phyloP scores from a whole-genome alignment of 1,140 invertebrate genomes.

The Aphaenogaster floridana region DNA sequence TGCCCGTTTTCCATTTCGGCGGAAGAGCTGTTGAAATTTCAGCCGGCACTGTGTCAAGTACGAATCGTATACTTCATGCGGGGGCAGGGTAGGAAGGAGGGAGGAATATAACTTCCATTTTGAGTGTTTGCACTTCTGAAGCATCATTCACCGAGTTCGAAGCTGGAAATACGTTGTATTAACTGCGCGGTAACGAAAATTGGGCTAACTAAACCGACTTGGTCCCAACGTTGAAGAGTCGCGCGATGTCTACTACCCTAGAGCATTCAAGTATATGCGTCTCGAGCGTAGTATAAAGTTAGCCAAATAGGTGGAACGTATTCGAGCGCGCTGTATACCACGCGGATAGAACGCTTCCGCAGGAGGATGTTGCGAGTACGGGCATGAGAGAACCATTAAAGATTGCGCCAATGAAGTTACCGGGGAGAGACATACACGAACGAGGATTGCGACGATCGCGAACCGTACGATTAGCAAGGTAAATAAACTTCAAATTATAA shows the following conservation, averaged over 20 bases:
- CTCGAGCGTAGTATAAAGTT: constrained; percentile 31
- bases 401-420: neutral
- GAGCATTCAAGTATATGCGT: constrained; percentile 40
- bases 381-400: constrained; percentile 19
- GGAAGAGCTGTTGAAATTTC: constrained; percentile 29
- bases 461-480: neutral
- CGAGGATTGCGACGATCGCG: too few species aligned
- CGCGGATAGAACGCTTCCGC: neutral
- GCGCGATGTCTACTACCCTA: constrained; percentile 37
- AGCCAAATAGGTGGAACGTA: constrained; percentile 48
- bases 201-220: constrained; percentile 59
- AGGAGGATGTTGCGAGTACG: neutral
- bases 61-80: constrained; percentile 47
- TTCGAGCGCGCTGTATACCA: constrained; percentile 5
- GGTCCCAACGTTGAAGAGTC: constrained; percentile 25
- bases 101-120: constrained; percentile 69
- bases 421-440: neutral
- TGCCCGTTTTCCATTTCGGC: constrained; percentile 9
- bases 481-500: too few species aligned
- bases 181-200: constrained; percentile 61
- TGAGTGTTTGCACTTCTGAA: constrained; percentile 69
- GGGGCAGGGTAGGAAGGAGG: neutral
- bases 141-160: constrained; percentile 59
- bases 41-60: constrained; percentile 37
- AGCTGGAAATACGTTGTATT: constrained; percentile 72